A percentile compares a stretch with the other conserved stretches of the same genome.
phyloP scores from a whole-genome alignment of 2,113 vertebrate species.

The Xyrauchen texanus region DNA sequence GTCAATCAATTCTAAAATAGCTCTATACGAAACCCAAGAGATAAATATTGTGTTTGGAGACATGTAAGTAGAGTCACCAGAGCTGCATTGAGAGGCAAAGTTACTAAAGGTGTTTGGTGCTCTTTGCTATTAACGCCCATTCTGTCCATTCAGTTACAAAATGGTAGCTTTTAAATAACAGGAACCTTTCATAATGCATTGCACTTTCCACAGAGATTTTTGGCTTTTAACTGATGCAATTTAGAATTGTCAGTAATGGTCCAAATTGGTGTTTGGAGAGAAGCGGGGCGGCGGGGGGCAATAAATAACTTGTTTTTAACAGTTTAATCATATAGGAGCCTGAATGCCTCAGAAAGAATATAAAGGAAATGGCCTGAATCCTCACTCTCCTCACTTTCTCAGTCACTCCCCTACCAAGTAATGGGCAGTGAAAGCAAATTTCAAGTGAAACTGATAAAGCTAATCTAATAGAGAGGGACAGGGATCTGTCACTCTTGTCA shows the following conservation, averaged over 20 bases:
- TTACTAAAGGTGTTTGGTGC: no score
- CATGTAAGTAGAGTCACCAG: not conserved
- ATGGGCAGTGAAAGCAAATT: conserved; percentile 41
- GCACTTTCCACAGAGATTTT: no score
- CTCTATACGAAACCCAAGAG: not conserved
- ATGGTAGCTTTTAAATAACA: no score
- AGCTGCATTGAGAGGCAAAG: not conserved
- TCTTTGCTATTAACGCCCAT: no score
- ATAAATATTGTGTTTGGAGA: conserved; percentile 4
- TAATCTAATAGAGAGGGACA: conserved; percentile 49
- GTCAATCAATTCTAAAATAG: not conserved
- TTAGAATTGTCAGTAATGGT: conserved; percentile 2
- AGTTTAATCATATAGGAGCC: not conserved
- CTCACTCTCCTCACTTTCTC: conserved; percentile 12
- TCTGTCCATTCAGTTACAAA: no score
- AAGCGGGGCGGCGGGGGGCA: no score
- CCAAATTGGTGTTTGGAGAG: not conserved
- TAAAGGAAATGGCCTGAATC: not conserved
- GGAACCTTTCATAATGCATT: no score
- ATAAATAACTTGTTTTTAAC: no score
- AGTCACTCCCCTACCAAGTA: conserved; percentile 12
- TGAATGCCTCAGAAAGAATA: not conserved
- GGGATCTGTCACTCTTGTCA: conserved; percentile 23
- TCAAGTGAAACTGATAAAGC: conserved; percentile 47
- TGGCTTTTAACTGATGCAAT: conserved; percentile 16